Base-by-base conservation (phyloP, 2,888 invertebrate species). In the Perithous albicinctus region DNA sequence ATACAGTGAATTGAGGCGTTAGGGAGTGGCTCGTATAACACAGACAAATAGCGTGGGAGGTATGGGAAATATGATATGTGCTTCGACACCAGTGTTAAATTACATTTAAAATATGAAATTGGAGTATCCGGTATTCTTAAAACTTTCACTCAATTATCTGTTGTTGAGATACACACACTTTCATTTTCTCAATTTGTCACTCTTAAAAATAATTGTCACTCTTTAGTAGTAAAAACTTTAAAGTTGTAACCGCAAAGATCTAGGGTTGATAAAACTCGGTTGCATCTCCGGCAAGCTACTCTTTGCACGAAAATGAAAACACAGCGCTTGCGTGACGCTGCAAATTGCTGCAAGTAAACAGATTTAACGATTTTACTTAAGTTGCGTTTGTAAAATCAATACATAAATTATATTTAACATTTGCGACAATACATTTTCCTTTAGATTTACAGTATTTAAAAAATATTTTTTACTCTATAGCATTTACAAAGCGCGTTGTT, bases 81-180 rank as follows among this genome's bases (percentile, higher is more conserved):
- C 59, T 35, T 66, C 26, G 66, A 48, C 35, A 35, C 8, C 6
- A 46, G 56, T 26, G 20, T n/a, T n/a, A 66, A 29, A 72, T 72
- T 66, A 66, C 15, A 35, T 59, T 10, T 48, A 35, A 56, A 35
- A 46, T 66, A 66, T 73, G 72, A 59, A 66, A 64, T 64, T n/a
- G 29, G n/a, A 7, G 18, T 29, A 20, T 10, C 43, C 15, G 63
- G 18, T 66, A 12, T 59, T 43, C 2, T 12, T 15, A 29, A 7
- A 35, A 2, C 7, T 59, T 8, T 8, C 0, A 10, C 23, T n/a
- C n/a, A n/a, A n/a, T n/a, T n/a, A n/a, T n/a, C n/a, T n/a, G n/a
- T n/a, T n/a, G n/a, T n/a, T n/a, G n/a, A n/a, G n/a, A n/a, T n/a
- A n/a, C n/a, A n/a, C n/a, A n/a, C n/a, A n/a, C 29, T 29, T 29